Evolutionary conservation across 2,113 vertebrate genomes (phyloP), one percentile per base, ranked within the genome.

Genomic region (Apodemus sylvaticus): DNA sequence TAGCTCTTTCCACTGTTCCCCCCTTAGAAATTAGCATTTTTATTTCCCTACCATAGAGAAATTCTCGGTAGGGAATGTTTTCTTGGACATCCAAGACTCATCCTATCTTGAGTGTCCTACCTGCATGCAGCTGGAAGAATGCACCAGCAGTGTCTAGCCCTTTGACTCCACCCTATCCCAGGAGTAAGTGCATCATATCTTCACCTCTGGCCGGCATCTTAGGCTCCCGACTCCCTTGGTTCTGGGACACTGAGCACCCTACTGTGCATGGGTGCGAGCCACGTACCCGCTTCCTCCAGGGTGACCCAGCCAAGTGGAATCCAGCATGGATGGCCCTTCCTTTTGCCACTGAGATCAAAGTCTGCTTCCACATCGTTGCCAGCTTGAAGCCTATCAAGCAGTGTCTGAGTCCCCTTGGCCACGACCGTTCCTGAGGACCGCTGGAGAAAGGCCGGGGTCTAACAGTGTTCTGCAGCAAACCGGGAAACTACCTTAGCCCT

Each of bases 11-110:
- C 77, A 51, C 14, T 17, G 20, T 10, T 5, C 29, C 36, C 19
- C 77, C 22, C 13, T 73, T 87, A 90, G 14, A 55, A 48, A 31
- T 22, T 36, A 39, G 53, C 45, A 93, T 90, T 94, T 93, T 95
- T 48, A 91, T 64, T 86, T 89, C 7, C 22, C 74, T 55, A 9
- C 31, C 24, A 95, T 58, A 87, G 22, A 92, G 71, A 88, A 53
- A 85, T 77, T 93, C 62, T 97, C 88, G n/a, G 60, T 77, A 42
- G 20, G 22, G n/a, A 89, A 70, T 51, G 39, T 31, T 73, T 85
- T 87, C 78, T 68, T 62, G 64, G 45, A 48, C 31, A 66, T 70
- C 85, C 70, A 55, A 76, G 93, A 42, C 19, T 31, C 70, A 90
- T 1, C 11, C 60, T 53, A 0, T 74, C 73, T 90, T 68, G 42